phyloP scores from a whole-genome alignment of 2,113 vertebrate species.

The Dasyprocta punctata region DNA sequence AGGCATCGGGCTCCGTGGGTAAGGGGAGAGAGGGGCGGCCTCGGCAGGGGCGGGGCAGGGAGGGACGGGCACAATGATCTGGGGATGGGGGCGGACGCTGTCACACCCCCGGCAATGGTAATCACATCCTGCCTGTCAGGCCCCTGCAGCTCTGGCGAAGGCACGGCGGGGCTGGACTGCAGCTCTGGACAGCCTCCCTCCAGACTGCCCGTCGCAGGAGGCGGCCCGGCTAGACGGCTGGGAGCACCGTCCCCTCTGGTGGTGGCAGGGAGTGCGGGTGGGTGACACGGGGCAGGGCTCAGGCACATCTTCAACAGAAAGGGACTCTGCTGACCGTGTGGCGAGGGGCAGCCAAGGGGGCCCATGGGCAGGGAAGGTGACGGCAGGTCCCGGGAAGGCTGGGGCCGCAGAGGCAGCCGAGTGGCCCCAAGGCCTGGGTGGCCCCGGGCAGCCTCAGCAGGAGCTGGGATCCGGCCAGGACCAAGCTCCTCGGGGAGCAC shows the following conservation, averaged over 20 bases:
- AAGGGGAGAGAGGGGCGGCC: neutral
- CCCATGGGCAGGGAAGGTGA: neutral
- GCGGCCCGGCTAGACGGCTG: neutral
- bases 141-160: slow-evolving; percentile 35
- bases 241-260: neutral
- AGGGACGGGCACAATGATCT: slow-evolving; percentile 23
- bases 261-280: accelerated
- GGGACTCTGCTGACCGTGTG: neutral
- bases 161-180: neutral
- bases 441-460: neutral
- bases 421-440: neutral
- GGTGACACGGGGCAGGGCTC: neutral
- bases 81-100: neutral
- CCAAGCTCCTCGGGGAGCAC: no score
- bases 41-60: neutral
- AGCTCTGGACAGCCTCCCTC: neutral
- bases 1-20: neutral
- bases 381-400: neutral
- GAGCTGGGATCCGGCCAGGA: no score
- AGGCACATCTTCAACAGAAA: neutral
- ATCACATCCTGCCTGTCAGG: slow-evolving; percentile 68
- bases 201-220: neutral
- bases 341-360: neutral
- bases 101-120: slow-evolving; percentile 58
- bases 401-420: neutral